These are phyloP conservation scores for Calycopis cecrops DNA, from an alignment of 1,140 invertebrate species.

Conservation along the genomic window DNA sequence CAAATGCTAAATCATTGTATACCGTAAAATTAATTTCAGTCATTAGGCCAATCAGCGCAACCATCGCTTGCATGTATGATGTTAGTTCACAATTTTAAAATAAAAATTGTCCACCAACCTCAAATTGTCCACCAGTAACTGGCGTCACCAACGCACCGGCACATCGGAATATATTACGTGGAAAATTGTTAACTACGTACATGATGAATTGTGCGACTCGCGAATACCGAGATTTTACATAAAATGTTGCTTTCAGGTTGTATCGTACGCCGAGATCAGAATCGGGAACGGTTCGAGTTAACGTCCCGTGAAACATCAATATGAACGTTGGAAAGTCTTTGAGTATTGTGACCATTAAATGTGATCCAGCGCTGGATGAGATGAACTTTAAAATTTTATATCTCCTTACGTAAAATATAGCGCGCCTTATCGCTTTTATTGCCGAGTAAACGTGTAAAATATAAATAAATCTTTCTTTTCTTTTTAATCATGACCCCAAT, in stretches of 20 bases:
- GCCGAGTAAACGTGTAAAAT: no score
- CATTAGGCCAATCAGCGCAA: no score
- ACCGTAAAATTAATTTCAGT: no score
- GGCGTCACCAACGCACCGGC: neutral
- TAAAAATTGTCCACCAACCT: no score
- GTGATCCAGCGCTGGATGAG: constrained; percentile 2
- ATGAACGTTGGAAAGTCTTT: constrained; percentile 25
- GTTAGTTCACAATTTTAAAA: no score
- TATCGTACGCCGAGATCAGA: constrained; percentile 25
- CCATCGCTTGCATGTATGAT: no score
- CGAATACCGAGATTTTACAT: constrained; percentile 24
- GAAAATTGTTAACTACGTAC: constrained; percentile 16
- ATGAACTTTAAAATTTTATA: constrained; percentile 8
- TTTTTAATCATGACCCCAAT: no score
- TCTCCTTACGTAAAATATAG: neutral
- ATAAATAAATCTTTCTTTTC: no score
- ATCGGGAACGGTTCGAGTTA: constrained; percentile 35
- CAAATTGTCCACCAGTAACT: constrained; percentile 10
- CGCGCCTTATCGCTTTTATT: no score
- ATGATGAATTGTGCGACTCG: constrained; percentile 19
- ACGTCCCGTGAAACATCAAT: constrained; percentile 34
- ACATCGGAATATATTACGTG: constrained; percentile 5
- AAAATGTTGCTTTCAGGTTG: constrained; percentile 14
- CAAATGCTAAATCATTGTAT: no score
- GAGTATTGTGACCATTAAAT: constrained; percentile 19